Evolutionary conservation across 2,797 vertebrate species (phyloP).

Genomic region (Eremophila alpestris): DNA sequence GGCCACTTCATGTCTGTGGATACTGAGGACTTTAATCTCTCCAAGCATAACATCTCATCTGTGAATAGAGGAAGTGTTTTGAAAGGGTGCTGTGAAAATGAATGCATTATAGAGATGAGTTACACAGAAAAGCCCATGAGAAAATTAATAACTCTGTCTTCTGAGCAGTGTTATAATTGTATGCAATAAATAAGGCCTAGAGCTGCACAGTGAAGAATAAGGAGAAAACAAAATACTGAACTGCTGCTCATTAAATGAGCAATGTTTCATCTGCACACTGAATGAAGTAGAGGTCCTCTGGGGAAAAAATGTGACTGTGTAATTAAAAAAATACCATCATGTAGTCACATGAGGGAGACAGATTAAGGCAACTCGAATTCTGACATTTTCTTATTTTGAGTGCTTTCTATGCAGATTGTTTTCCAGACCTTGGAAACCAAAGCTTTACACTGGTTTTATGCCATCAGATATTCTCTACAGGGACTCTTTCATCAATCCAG

Average conservation of each 20-base stretch:
- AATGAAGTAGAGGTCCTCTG: neutral
- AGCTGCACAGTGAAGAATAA: slow-evolving; percentile 18
- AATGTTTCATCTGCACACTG: neutral
- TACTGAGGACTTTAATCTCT: neutral
- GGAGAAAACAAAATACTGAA: slow-evolving; percentile 29
- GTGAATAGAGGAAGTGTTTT: neutral
- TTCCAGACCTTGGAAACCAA: neutral
- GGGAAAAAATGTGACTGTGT: neutral
- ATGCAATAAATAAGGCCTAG: slow-evolving; percentile 36
- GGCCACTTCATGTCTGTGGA: neutral
- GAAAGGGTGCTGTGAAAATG: slow-evolving; percentile 9
- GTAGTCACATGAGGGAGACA: neutral
- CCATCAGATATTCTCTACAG: neutral
- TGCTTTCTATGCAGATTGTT: neutral
- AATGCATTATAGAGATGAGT: slow-evolving; percentile 9
- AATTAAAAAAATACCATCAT: slow-evolving; percentile 40
- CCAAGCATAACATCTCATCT: neutral
- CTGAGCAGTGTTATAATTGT: slow-evolving; percentile 14
- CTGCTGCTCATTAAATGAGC: slow-evolving; percentile 21
- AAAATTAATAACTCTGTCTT: slow-evolving; percentile 57
- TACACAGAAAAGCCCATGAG: slow-evolving; percentile 4
- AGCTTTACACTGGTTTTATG: neutral
- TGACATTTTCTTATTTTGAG: neutral
- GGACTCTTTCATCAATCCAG: neutral
- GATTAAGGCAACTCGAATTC: neutral